Conservation (phyloP, 2,113 vertebrate genomes). For the Paralichthys olivaceus region DNA sequence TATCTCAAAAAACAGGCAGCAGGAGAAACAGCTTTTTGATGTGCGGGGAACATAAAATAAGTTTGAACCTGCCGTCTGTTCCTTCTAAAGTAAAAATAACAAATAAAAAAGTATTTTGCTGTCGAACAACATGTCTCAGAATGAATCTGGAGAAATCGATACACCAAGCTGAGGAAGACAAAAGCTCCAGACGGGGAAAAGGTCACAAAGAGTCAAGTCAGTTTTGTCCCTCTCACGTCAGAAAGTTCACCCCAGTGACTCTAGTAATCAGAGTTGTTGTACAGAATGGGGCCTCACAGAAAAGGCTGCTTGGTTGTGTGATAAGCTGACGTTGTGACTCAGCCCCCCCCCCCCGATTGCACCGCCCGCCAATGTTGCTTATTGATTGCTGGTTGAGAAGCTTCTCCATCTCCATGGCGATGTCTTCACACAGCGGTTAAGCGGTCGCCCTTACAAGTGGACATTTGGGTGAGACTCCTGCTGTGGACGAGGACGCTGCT, state of each 20-base stretch:
- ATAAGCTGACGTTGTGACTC: constrained; percentile 70
- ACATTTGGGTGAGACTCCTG: constrained; percentile 37
- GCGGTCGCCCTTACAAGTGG: constrained; percentile 46
- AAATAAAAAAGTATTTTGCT: too few species aligned
- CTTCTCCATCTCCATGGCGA: constrained; percentile 77
- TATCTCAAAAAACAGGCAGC: too few species aligned
- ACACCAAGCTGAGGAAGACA: too few species aligned
- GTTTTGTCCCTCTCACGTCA: not conserved
- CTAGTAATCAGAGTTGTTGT: constrained; percentile 4
- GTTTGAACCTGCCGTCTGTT: too few species aligned
- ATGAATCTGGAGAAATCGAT: too few species aligned
- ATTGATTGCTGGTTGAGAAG: constrained; percentile 70
- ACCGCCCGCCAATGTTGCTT: constrained; percentile 57
- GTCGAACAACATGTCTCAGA: too few species aligned
- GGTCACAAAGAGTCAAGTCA: constrained; percentile 9
- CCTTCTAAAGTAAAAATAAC: too few species aligned
- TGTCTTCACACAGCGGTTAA: constrained; percentile 67
- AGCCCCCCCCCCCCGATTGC: constrained; percentile 43
- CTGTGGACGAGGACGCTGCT: constrained; percentile 38
- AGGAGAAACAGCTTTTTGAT: too few species aligned
- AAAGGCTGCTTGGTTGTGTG: constrained; percentile 19
- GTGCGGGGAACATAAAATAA: too few species aligned
- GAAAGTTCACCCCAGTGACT: constrained; percentile 15
- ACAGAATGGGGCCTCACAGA: not conserved
- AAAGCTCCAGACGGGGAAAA: not conserved